phyloP scores from a whole-genome alignment of 2,113 vertebrate genomes.

The Sminthopsis crassicaudata region DNA sequence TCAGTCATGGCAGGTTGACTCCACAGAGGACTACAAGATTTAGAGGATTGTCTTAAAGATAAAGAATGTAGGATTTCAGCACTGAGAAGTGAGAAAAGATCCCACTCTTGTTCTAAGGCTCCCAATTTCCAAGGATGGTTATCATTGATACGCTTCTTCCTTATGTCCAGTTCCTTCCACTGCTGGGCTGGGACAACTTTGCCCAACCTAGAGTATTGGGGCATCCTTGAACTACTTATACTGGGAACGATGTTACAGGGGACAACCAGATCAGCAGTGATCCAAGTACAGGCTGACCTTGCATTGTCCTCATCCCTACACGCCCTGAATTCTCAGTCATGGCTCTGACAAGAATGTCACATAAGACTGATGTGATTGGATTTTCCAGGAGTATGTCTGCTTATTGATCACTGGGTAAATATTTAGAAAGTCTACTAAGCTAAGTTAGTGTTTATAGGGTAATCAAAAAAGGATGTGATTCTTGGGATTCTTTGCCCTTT shows the following conservation, averaged over 20 bases:
- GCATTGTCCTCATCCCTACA: neutral
- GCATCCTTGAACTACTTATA: neutral
- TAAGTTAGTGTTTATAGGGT: neutral
- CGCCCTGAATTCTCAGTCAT: neutral
- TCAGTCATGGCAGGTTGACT: neutral
- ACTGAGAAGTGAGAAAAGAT: neutral
- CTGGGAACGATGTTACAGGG: neutral
- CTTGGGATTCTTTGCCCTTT: neutral
- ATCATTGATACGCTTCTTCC: neutral
- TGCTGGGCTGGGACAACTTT: neutral
- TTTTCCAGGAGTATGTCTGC: neutral
- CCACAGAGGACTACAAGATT: neutral
- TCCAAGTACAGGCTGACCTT: neutral
- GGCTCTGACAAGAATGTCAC: neutral
- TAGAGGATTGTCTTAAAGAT: neutral
- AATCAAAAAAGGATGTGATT: neutral
- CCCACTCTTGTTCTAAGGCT: neutral
- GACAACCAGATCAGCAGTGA: neutral
- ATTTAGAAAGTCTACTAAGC: neutral
- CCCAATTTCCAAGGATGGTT: neutral
- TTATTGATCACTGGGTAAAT: neutral
- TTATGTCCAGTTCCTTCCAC: neutral
- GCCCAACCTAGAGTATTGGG: neutral
- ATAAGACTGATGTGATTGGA: neutral
- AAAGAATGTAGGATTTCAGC: neutral